Conservation (phyloP, 2,113 vertebrate genomes). For the Fulmarus glacialis region DNA sequence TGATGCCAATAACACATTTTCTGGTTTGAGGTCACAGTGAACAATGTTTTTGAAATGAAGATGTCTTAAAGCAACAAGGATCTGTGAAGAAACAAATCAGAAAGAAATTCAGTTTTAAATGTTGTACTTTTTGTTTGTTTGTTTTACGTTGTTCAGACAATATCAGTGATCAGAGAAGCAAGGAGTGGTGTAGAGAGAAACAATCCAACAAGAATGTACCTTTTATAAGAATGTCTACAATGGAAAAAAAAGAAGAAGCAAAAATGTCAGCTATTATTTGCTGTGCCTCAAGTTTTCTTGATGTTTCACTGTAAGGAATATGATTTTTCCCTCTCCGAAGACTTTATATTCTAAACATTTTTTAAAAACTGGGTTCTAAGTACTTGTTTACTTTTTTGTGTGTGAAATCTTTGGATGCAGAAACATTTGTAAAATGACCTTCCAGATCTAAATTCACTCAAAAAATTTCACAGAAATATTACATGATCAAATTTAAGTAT, state of each 20-base stretch:
- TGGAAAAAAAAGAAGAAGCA: background rate
- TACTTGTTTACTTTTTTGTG: background rate
- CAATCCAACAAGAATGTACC: background rate
- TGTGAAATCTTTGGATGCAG: background rate
- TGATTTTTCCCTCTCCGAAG: background rate
- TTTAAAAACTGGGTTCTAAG: background rate
- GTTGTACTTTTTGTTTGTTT: background rate
- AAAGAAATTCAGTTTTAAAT: background rate
- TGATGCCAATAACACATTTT: conserved; percentile 94
- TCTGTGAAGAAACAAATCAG: conserved; percentile 76
- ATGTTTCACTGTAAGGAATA: background rate
- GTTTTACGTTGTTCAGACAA: background rate
- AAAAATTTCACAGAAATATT: background rate
- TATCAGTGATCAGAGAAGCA: background rate
- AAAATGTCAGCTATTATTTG: background rate
- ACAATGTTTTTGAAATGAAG: conserved; percentile 99
- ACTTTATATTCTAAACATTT: background rate
- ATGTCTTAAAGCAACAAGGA: conserved; percentile 93
- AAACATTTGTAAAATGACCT: background rate
- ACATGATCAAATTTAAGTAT: background rate
- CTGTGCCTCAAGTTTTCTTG: background rate
- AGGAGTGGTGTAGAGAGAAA: background rate
- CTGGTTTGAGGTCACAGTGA: conserved; percentile 97
- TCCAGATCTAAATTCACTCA: background rate
- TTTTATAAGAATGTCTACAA: background rate